A percentile compares a stretch with the other conserved stretches of the same genome.
phyloP scores from a whole-genome alignment of 2,888 invertebrate species.

The Stenoptilia bipunctidactyla region DNA sequence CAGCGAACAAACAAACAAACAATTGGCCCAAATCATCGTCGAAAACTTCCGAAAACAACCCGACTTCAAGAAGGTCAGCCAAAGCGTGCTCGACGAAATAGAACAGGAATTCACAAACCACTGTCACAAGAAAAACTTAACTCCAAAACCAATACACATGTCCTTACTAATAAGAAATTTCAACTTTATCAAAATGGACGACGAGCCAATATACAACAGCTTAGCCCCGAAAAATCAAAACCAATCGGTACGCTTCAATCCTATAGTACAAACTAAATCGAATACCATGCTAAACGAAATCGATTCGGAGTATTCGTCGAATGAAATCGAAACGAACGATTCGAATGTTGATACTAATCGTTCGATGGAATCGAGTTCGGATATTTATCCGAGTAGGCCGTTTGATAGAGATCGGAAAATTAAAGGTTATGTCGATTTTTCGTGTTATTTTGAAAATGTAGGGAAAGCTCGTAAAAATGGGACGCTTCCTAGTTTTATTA shows the following conservation, averaged over 20 bases:
- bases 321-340: conserved; percentile 33
- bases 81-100: conserved; percentile 87
- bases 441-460: conserved; percentile 81
- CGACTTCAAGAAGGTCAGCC: conserved; percentile 85
- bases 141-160: conserved; percentile 81
- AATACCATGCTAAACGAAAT: conserved; percentile 51
- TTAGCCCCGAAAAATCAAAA: conserved; percentile 19
- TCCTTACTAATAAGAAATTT: conserved; percentile 89
- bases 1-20: conserved; percentile 84
- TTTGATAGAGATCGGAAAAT: conserved; percentile 78
- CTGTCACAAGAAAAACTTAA: conserved; percentile 71
- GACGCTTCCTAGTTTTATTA: conserved; percentile 74
- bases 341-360: conserved; percentile 49
- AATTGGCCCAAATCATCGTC: conserved; percentile 82
- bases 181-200: conserved; percentile 79
- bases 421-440: conserved; percentile 87
- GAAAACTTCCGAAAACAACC: conserved; percentile 86
- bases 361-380: conserved; percentile 50
- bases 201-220: conserved; percentile 22
- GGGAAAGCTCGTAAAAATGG: conserved; percentile 76
- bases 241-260: conserved; percentile 73
- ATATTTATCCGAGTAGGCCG: conserved; percentile 44
- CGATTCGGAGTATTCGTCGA: conserved; percentile 52
- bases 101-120: conserved; percentile 86
- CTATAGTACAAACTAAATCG: conserved; percentile 68